Base-by-base conservation (phyloP, 2,113 vertebrate genomes). In the Alces alces region DNA sequence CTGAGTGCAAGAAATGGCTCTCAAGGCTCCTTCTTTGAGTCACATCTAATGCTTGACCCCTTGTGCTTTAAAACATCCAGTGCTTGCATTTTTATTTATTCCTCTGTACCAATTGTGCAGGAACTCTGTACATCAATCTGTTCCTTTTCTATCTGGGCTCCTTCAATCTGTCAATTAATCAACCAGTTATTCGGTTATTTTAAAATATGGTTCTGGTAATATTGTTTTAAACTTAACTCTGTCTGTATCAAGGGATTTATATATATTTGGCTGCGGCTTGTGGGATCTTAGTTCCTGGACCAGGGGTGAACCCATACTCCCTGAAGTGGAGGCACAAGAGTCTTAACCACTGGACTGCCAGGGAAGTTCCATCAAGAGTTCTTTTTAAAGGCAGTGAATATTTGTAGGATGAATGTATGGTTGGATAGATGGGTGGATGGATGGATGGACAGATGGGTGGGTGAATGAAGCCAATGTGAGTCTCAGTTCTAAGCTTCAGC, bases 151-250 rank as follows among this genome's bases (percentile, higher is more conserved):
- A 30, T 85, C 52, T 88, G 17, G 64, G 55, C 11, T 87, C 21
- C 76, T 52, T 61, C 33, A 55, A 15, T 55, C 33, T 33, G 47
- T 21, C 76, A n/a, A 52, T 82, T 12, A 82, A 52, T 50, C 16
- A 79, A 47, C n/a, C 43, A 78, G 43, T 80, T 23, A 82, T n/a
- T 82, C 2, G 13, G 8, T 58, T 94, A 86, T 89, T 92, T 89
- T 54, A 66, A 54, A 78, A 47, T 45, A 30, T 15, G 47, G 43
- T 91, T 88, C 88, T 86, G 19, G 33, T 43, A 61, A 88, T 88
- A 89, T 33, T 95, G 30, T 80, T 97, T 84, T 95, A 96, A 89
- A 90, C 19, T 78, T 47, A 89, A 52, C 47, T 58, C 45, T 23
- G n/a, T 85, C 70, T 70, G 43, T 96, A 70, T 83, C 2, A 66